phyloP scores from a whole-genome alignment of 2,888 invertebrate genomes.

The Xestia sexstrigata region DNA sequence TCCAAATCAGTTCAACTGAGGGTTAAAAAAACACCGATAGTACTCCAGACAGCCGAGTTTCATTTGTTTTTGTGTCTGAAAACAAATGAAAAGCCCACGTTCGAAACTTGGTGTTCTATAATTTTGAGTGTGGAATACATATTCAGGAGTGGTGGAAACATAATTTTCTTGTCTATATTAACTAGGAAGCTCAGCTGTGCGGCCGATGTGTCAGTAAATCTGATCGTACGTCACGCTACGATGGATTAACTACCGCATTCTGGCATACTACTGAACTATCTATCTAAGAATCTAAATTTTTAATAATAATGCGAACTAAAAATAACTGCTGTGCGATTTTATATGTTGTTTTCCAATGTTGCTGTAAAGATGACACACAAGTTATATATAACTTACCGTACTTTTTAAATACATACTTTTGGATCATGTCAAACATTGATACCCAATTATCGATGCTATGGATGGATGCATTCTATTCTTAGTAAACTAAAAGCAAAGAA shows the following conservation, averaged over 20 bases:
- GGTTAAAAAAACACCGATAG: not conserved
- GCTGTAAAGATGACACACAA: not conserved
- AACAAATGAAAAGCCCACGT: not conserved
- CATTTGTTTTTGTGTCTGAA: not conserved
- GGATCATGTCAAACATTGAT: too few relatives aligned
- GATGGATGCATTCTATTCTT: not conserved
- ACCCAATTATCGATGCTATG: not conserved
- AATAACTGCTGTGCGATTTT: constrained; percentile 37
- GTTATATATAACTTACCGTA: not conserved
- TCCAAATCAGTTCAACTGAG: not conserved
- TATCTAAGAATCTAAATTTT: constrained; percentile 5
- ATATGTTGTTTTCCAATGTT: not conserved
- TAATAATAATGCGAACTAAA: constrained; percentile 31
- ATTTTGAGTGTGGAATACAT: not conserved
- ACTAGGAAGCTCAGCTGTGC: constrained; percentile 33
- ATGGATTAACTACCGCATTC: constrained; percentile 39
- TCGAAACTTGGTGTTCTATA: not conserved
- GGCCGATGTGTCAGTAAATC: constrained; percentile 16
- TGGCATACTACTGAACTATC: constrained; percentile 22
- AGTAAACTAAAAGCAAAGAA: not conserved
- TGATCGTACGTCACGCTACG: constrained; percentile 40
- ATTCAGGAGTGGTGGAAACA: not conserved
- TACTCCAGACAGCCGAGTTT: not conserved
- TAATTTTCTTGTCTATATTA: not conserved
- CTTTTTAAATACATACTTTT: not conserved